These are phyloP conservation scores for Desmodus rotundus DNA, from an alignment of 2,113 vertebrate species.

Conservation along the genomic window DNA sequence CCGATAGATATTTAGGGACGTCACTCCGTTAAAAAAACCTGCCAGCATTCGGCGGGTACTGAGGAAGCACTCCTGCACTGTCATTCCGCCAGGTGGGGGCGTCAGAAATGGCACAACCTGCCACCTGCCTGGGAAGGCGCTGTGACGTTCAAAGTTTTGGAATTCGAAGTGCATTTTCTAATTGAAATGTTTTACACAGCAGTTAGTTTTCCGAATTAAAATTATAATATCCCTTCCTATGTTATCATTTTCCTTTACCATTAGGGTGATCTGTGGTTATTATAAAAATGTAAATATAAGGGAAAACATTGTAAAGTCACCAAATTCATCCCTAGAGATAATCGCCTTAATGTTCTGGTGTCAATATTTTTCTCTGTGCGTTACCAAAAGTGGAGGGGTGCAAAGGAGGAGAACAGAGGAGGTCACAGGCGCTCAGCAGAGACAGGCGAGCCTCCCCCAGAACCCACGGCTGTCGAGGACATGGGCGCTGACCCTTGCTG, in stretches of 20 bases:
- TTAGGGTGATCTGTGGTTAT: neutral
- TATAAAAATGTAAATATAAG: neutral
- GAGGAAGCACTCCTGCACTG: neutral
- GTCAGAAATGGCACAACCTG: neutral
- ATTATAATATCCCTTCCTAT: neutral
- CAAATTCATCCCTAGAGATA: neutral
- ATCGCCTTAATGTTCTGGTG: neutral
- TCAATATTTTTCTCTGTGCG: neutral
- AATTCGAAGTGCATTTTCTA: neutral
- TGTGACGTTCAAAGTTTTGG: neutral
- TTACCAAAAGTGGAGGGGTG: neutral
- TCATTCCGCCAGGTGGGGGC: too few species aligned
- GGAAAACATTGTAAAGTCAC: neutral
- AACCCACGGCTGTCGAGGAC: accelerated
- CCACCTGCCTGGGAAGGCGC: accelerated
- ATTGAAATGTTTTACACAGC: neutral
- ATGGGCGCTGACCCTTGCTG: accelerated
- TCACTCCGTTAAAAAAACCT: neutral
- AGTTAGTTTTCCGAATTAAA: neutral
- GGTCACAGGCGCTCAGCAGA: too few species aligned
- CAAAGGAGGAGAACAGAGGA: neutral
- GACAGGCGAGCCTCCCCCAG: neutral
- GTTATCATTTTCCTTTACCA: neutral
- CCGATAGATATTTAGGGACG: neutral
- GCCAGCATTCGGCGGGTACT: neutral